Percentiles rank a stretch among this genome's conserved stretches.
These are phyloP conservation scores for Plutomurus gul DNA, from an alignment of 1,140 invertebrate species.

Conservation along the genomic window DNA sequence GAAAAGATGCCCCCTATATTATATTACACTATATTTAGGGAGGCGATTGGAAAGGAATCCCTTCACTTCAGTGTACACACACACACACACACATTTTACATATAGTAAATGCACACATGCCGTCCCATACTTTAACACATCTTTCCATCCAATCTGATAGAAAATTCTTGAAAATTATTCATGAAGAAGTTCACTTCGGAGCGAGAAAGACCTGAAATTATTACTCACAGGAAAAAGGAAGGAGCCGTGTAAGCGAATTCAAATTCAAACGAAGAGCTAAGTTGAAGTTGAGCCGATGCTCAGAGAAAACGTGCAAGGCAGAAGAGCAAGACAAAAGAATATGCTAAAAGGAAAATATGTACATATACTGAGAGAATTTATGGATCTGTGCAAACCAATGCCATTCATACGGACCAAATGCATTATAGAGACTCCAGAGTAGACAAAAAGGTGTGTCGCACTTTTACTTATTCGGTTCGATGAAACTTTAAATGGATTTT, in stretches of 20 bases:
- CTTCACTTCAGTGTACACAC: no score
- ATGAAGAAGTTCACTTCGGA: constrained; percentile 10
- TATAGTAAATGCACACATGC: no score
- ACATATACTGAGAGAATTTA: constrained; percentile 19
- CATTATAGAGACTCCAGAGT: not conserved
- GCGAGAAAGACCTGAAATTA: not conserved
- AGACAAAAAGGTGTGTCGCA: constrained; percentile 26
- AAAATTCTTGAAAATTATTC: constrained; percentile 30
- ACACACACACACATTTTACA: no score
- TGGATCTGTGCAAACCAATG: constrained; percentile 3
- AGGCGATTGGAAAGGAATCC: no score
- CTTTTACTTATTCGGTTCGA: not conserved
- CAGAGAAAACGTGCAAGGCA: constrained; percentile 17
- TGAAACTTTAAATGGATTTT: constrained; percentile 16
- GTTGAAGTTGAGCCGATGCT: constrained; percentile 19
- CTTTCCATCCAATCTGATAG: constrained; percentile 4
- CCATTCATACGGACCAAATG: not conserved
- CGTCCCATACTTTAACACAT: constrained; percentile 7
- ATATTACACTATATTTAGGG: no score
- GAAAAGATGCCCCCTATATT: no score
- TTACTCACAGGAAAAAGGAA: constrained; percentile 8
- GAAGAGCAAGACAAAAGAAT: not conserved
- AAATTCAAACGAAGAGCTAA: constrained; percentile 17
- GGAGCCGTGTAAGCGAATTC: constrained; percentile 1
- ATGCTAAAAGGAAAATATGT: constrained; percentile 15